phyloP scores from a whole-genome alignment of 2,888 invertebrate genomes.

The Meandrusa payeni region DNA sequence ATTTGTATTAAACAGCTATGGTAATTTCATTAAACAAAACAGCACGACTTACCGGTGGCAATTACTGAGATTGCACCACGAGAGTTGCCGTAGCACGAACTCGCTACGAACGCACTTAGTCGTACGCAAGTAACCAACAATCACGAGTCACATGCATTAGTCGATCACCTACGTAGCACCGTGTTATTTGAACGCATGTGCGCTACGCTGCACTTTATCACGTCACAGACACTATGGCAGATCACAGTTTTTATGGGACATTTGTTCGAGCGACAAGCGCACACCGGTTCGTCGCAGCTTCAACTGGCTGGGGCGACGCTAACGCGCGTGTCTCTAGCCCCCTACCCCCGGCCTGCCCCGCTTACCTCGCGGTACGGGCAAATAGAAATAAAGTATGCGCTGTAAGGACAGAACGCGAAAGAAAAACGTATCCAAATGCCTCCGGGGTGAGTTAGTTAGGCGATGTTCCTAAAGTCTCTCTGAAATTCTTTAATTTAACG shows the following conservation, averaged over 20 bases:
- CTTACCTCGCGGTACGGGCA: constrained; percentile 70
- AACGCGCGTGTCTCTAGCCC: constrained; percentile 71
- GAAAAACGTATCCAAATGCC: constrained; percentile 63
- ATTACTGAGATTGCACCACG: constrained; percentile 43
- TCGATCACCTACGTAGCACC: constrained; percentile 37
- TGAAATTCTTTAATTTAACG: constrained; percentile 26
- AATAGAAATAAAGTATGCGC: constrained; percentile 79
- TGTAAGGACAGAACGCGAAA: constrained; percentile 67
- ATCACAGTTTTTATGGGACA: constrained; percentile 47
- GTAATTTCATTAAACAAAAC: constrained; percentile 17
- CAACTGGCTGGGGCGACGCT: constrained; percentile 76
- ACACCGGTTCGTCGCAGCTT: constrained; percentile 59
- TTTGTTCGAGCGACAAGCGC: constrained; percentile 48
- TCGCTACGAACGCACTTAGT: constrained; percentile 50
- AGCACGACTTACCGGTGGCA: constrained; percentile 54
- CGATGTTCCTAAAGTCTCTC: constrained; percentile 31
- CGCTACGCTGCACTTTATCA: constrained; percentile 39
- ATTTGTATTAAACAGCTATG: too few relatives aligned
- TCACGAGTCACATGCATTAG: constrained; percentile 62
- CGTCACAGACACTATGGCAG: constrained; percentile 66
- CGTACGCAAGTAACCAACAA: constrained; percentile 44
- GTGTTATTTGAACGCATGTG: constrained; percentile 58
- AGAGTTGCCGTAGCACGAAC: constrained; percentile 42
- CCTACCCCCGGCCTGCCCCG: constrained; percentile 46
- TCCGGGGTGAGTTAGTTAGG: constrained; percentile 43